phyloP scores from a whole-genome alignment of 2,888 invertebrate genomes.

The Limnephilus auricula region DNA sequence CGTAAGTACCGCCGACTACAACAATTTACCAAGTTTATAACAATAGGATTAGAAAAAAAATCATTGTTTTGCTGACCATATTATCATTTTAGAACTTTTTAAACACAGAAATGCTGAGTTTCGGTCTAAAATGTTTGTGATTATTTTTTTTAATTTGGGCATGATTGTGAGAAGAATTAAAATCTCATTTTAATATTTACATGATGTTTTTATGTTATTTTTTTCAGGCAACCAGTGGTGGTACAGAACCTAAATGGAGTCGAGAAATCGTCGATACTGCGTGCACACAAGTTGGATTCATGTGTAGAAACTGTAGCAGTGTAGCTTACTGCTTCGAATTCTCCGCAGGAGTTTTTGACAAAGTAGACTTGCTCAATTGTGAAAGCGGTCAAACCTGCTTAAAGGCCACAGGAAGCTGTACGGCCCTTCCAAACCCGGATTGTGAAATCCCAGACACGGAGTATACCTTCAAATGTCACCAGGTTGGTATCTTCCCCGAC shows the following conservation, averaged over 20 bases:
- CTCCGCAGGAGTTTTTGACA: neutral
- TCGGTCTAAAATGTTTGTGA: neutral
- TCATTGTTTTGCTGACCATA: neutral
- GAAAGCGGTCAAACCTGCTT: constrained; percentile 15
- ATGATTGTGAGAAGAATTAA: neutral
- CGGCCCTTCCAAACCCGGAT: neutral
- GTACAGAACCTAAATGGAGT: neutral
- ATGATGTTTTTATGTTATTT: neutral
- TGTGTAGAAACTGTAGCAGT: constrained; percentile 1
- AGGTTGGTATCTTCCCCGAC: constrained; percentile 76
- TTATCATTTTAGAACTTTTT: neutral
- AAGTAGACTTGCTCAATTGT: constrained; percentile 19
- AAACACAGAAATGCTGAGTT: neutral
- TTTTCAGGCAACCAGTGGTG: neutral
- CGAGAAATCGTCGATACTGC: neutral
- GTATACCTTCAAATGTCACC: constrained; percentile 53
- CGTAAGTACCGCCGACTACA: neutral
- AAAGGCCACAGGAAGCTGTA: neutral
- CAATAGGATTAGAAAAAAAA: neutral
- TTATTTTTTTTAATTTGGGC: neutral
- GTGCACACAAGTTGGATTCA: constrained; percentile 29
- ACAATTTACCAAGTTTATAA: neutral
- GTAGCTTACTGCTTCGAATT: constrained; percentile 41
- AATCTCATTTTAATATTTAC: neutral
- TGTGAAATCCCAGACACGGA: neutral